These are phyloP conservation scores for Astur gentilis DNA, from an alignment of 2,113 vertebrate genomes.

Conservation along the genomic window DNA sequence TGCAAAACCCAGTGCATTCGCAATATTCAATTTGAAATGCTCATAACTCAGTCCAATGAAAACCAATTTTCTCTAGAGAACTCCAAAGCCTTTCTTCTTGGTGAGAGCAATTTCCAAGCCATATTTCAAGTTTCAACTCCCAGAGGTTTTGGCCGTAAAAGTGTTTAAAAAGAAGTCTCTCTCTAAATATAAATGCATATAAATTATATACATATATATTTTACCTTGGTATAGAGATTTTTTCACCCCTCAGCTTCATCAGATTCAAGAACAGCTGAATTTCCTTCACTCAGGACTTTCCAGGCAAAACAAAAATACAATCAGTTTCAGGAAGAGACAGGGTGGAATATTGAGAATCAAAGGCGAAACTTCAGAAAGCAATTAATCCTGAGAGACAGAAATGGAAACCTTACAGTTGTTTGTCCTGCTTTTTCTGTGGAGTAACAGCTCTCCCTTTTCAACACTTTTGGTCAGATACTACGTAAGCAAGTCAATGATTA, in stretches of 20 bases:
- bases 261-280: background rate
- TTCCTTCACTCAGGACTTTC: background rate
- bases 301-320: background rate
- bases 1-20: background rate
- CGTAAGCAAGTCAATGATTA: background rate
- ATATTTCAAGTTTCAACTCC: background rate
- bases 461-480: background rate
- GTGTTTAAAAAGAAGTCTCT: background rate
- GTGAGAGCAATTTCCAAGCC: background rate
- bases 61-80: conserved; percentile 10
- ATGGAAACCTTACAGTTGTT: background rate
- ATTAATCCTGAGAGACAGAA: background rate
- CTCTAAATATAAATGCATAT: background rate
- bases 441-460: background rate
- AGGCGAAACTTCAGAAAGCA: background rate
- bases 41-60: conserved; percentile 2
- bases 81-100: background rate
- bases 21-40: background rate
- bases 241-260: background rate
- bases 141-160: background rate
- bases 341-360: background rate
- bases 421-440: background rate
- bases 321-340: background rate
- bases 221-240: background rate
- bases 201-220: background rate